Conservation (phyloP, 1,140 invertebrate species). For the Diprion similis region DNA sequence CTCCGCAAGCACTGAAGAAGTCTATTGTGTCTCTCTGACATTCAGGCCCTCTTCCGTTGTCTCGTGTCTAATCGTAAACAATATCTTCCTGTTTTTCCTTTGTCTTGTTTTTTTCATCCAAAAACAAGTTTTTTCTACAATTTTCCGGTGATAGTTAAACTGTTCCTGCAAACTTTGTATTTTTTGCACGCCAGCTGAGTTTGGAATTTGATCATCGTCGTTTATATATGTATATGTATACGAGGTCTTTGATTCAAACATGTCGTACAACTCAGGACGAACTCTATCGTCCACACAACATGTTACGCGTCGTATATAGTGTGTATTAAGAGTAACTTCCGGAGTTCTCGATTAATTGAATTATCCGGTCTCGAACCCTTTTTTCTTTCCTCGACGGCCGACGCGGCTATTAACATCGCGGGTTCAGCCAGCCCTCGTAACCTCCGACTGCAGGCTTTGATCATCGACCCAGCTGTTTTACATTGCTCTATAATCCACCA, state of each 20-base stretch:
- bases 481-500: constrained; percentile 1
- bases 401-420: background rate
- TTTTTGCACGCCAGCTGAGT: too few species aligned
- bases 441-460: background rate
- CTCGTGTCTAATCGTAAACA: too few species aligned
- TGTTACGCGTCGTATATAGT: background rate
- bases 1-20: background rate
- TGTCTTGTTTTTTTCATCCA: background rate
- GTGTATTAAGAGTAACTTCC: constrained; percentile 28
- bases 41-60: too few species aligned
- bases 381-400: constrained; percentile 46
- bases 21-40: background rate
- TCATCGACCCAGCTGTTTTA: background rate
- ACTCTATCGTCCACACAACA: background rate
- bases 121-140: background rate
- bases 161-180: too few species aligned
- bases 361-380: constrained; percentile 57
- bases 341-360: constrained; percentile 52
- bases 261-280: background rate
- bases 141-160: too few species aligned
- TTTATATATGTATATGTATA: too few species aligned
- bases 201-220: too few species aligned
- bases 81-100: too few species aligned
- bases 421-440: background rate
- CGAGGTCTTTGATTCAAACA: too few species aligned